phyloP scores from a whole-genome alignment of 2,888 invertebrate genomes.

The Schizotus pectinicornis region DNA sequence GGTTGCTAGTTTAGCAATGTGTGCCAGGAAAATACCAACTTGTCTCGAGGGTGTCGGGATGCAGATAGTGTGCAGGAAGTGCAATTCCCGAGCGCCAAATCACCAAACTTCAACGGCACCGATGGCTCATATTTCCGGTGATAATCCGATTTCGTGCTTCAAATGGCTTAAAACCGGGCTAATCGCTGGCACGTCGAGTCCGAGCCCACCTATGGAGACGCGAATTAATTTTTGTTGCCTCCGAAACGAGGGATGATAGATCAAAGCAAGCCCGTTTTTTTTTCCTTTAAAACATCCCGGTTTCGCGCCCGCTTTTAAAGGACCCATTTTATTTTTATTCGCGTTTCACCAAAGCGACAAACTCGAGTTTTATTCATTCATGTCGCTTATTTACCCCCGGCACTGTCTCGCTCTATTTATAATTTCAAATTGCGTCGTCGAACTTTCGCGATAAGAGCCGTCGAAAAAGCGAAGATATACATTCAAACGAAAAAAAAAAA shows the following conservation, averaged over 20 bases:
- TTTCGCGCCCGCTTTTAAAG: not conserved
- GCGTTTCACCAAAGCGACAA: conserved; percentile 1
- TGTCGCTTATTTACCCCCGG: conserved; percentile 3
- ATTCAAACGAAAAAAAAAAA: conserved; percentile 4
- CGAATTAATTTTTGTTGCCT: conserved; percentile 12
- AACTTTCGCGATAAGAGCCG: conserved; percentile 16
- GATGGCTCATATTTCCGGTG: conserved; percentile 3
- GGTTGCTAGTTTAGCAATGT: no score
- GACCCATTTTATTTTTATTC: conserved; percentile 8
- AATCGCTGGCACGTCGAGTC: conserved; percentile 5
- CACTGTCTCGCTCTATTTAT: conserved; percentile 9
- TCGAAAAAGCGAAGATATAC: conserved; percentile 15
- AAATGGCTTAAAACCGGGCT: conserved; percentile 11
- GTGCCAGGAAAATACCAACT: no score
- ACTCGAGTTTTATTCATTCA: conserved; percentile 12
- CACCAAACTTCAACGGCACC: no score
- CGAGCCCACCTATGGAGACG: not conserved
- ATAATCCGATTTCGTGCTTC: conserved; percentile 14
- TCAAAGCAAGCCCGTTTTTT: not conserved
- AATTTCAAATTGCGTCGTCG: conserved; percentile 20
- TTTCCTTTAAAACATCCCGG: not conserved
- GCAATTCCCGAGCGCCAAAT: no score
- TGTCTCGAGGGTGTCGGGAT: no score
- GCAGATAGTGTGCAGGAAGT: no score
- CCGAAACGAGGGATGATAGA: not conserved